Evolutionary conservation across 2,888 invertebrate genomes (phyloP), one percentile per base, ranked within the genome.

Genomic region (Siphlonurus alternatus): DNA sequence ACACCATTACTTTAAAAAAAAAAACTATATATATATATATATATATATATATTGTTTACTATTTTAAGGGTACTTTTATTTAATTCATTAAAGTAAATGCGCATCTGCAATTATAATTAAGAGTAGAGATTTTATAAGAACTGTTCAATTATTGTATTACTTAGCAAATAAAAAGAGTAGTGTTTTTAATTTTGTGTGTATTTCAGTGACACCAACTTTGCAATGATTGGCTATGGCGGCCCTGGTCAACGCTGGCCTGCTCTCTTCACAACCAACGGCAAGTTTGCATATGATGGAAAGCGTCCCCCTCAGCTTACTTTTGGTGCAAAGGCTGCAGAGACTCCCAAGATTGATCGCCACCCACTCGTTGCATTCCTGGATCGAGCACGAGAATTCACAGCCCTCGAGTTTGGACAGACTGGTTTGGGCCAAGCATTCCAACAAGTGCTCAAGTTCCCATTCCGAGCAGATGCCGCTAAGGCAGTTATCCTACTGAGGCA

Each of bases 391-490:
- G 79, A 81, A 54, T 66, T 82, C 1, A 77, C 78, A 67, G 78
- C 84, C 64, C 80, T 84, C 10, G 74, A 67, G 64, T 20, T 22
- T 67, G 69, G 68, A 18, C 20, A 71, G 0, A 72, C 73, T 65
- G 70, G 70, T 54, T 66, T 75, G 63, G 74, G 73, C n/a, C 76
- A 75, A n/a, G 85, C 87, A 0, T 86, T 88, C 75, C 71, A 77
- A 15, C 79, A 83, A 53, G 81, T 87, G 0, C 71, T 83, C 18
- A 74, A 81, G 1, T 85, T 88, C 75, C 89, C 89, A 0, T 88
- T 88, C 78, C 81, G 93, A 67, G 79, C 87, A 0, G 85, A 84
- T 1, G 88, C 92, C 1, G 80, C 85, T 59, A 92, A 89, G 72
- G 82, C 84, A 63, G 80, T 87, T 67, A 77, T 93, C 70, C 82